phyloP scores from a whole-genome alignment of 2,888 invertebrate species.

The Blastobasis lacticolella region DNA sequence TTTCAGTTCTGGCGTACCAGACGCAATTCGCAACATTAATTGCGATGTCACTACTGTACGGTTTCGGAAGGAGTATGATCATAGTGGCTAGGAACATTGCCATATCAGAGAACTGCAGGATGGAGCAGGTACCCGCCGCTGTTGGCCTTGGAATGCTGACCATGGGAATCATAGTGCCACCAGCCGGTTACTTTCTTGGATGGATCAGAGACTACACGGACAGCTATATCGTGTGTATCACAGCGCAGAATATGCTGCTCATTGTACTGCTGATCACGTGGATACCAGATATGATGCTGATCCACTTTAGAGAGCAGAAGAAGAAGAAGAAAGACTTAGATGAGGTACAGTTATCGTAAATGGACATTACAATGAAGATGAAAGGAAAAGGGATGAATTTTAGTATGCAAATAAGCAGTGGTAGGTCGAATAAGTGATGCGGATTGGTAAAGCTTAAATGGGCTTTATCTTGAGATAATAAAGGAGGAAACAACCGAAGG shows the following conservation, averaged over 20 bases:
- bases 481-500: too few relatives aligned
- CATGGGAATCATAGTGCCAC: constrained; percentile 80
- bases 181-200: constrained; percentile 77
- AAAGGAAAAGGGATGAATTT: too few relatives aligned
- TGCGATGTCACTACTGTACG: constrained; percentile 74
- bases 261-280: constrained; percentile 71
- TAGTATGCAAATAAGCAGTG: too few relatives aligned
- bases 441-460: too few relatives aligned
- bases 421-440: too few relatives aligned
- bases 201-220: constrained; percentile 78
- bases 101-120: constrained; percentile 76
- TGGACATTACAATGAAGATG: neutral
- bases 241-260: constrained; percentile 74
- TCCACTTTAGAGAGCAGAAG: constrained; percentile 42
- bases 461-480: too few relatives aligned
- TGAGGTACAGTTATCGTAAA: constrained; percentile 28
- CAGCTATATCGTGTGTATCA: constrained; percentile 77
- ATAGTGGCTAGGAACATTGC: constrained; percentile 83
- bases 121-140: constrained; percentile 77
- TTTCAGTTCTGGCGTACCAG: constrained; percentile 77
- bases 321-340: constrained; percentile 30
- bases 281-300: constrained; percentile 72
- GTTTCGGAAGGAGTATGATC: constrained; percentile 81
- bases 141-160: constrained; percentile 82
- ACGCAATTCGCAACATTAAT: constrained; percentile 67